Conservation (phyloP, 2,888 invertebrate genomes). For the Lasius platythorax region DNA sequence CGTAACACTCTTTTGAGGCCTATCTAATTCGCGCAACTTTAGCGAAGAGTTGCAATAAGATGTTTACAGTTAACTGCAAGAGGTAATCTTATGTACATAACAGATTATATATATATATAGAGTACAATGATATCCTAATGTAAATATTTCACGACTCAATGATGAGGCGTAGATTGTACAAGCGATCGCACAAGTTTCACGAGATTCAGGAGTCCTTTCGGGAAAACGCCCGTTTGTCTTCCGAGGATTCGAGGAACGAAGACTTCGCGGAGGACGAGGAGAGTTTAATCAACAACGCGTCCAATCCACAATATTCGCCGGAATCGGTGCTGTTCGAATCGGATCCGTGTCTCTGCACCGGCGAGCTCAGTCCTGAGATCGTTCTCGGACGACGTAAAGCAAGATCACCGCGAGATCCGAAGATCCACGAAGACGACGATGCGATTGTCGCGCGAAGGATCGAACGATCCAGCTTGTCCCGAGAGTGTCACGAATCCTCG, state of each 20-base stretch:
- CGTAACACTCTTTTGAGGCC: background rate
- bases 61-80: background rate
- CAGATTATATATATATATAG: background rate
- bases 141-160: slow-evolving; percentile 38
- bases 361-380: slow-evolving; percentile 77
- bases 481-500: background rate
- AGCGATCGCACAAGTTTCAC: slow-evolving; percentile 44
- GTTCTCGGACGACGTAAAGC: slow-evolving; percentile 8
- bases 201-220: slow-evolving; percentile 38
- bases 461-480: background rate
- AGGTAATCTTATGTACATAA: background rate
- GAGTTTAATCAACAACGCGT: background rate
- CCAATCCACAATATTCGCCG: slow-evolving; percentile 69
- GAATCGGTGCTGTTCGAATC: slow-evolving; percentile 74
- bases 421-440: background rate
- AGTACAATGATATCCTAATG: background rate
- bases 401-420: background rate
- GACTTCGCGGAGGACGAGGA: too few relatives aligned
- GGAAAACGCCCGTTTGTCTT: background rate
- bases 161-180: slow-evolving; percentile 61
- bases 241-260: background rate
- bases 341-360: slow-evolving; percentile 66
- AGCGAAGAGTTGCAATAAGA: background rate
- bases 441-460: background rate
- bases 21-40: background rate